Percentiles rank a stretch among this genome's conserved stretches.
Conservation (phyloP, 2,888 invertebrate genomes). For the Xestia c-nigrum region DNA sequence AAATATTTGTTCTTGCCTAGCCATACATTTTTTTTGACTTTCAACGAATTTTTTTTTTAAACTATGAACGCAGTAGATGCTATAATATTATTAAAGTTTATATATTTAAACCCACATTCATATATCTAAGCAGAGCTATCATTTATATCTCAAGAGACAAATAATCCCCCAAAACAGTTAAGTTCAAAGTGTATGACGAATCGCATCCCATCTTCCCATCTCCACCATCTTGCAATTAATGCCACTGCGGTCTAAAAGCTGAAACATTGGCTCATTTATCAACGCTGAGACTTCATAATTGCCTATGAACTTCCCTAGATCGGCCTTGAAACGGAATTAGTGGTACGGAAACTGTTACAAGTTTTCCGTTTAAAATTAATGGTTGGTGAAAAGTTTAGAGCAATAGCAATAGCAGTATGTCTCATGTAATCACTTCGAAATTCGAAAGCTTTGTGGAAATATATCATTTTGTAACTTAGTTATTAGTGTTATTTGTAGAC, state of each 20-base stretch:
- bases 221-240: conserved; percentile 53
- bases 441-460: neutral
- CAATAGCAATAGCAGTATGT: conserved; percentile 22
- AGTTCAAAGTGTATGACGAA: conserved; percentile 52
- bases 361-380: conserved; percentile 58
- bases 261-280: conserved; percentile 61
- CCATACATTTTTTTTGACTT: neutral
- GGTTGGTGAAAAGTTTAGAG: conserved; percentile 22
- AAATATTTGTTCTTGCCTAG: neutral
- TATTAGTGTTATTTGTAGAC: neutral
- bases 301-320: conserved; percentile 46
- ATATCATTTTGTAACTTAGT: neutral
- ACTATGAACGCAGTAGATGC: neutral
- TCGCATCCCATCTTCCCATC: conserved; percentile 37
- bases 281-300: conserved; percentile 58
- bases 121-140: neutral
- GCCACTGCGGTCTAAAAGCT: conserved; percentile 55
- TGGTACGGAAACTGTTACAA: conserved; percentile 47
- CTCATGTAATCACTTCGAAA: conserved; percentile 15
- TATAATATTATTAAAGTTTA: too few relatives aligned
- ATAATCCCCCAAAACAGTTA: conserved; percentile 36
- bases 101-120: neutral
- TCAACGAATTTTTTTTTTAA: neutral
- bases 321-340: conserved; percentile 51
- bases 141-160: conserved; percentile 6